Base-by-base conservation (phyloP, 2,888 invertebrate genomes). In the Nymphalis urticae region DNA sequence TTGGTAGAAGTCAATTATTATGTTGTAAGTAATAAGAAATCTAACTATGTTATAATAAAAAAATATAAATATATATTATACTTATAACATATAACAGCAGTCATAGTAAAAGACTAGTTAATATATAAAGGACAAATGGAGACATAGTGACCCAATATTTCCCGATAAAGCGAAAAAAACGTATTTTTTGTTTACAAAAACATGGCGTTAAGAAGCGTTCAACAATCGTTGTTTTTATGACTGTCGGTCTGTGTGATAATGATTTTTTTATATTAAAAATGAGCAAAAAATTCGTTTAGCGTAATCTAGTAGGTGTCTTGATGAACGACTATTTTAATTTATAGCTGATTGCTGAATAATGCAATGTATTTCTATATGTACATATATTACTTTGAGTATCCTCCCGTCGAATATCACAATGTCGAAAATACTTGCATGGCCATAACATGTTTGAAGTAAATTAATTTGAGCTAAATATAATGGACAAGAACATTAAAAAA, bases 61-160 rank as follows among this genome's bases (percentile, higher is more conserved):
- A n/a, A n/a, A n/a, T n/a, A n/a, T n/a, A n/a, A n/a, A n/a, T 13
- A 17, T 1, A 56, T 32, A 56, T 10, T 9, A 56, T 36, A 32
- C 16, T 32, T 56, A 53, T 56, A 32, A 32, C 27, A 32, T 24
- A 54, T 27, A n/a, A 56, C 47, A 24, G 53, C 24, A 56, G 16
- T 36, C 61, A 17, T 54, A 50, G 32, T 32, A n/a, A 66, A 21
- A 51, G 16, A 16, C 48, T 62, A 56, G 66, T 62, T 32, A 24
- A 50, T 1, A 56, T 48, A 61, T 36, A 71, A 87, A 85, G 82
- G 83, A 87, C 85, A 82, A 79, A 80, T 77, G 76, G 70, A 84
- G 82, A 84, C 85, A 83, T 80, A 83, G 81, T 90, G 88, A 89
- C 89, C 89, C 79, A 89, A 82, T 81, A 83, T 81, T 77, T 67